Percentiles rank a stretch among this genome's conserved stretches.
These are phyloP conservation scores for Liparis tanakae DNA, from an alignment of 2,797 vertebrate species.

Conservation along the genomic window DNA sequence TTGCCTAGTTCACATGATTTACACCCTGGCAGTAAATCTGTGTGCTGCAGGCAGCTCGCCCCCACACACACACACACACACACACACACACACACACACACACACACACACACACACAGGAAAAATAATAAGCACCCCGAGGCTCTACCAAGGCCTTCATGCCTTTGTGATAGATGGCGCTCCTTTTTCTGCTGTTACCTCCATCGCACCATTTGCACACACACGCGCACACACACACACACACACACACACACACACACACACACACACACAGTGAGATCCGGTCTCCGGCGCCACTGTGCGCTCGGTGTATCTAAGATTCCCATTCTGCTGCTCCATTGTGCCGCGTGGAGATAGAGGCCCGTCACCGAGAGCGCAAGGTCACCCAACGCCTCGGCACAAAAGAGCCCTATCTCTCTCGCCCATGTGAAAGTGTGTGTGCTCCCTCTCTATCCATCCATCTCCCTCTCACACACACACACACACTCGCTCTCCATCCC, in stretches of 20 bases:
- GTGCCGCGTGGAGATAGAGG: slow-evolving; percentile 71
- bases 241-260: slow-evolving; percentile 30
- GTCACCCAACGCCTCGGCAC: slow-evolving; percentile 76
- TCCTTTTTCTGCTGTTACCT: slow-evolving; percentile 63
- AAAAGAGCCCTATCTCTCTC: slow-evolving; percentile 71
- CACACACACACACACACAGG: slow-evolving; percentile 54
- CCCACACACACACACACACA: slow-evolving; percentile 65
- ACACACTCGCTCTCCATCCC: slow-evolving; percentile 24
- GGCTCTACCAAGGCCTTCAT: slow-evolving; percentile 64
- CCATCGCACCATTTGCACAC: slow-evolving; percentile 19
- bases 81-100: slow-evolving; percentile 49
- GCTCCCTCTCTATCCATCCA: slow-evolving; percentile 35
- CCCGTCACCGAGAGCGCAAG: slow-evolving; percentile 76
- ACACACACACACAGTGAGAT: slow-evolving; percentile 53
- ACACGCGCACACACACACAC: slow-evolving; percentile 18
- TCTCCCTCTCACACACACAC: slow-evolving; percentile 16
- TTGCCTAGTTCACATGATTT: slow-evolving; percentile 34
- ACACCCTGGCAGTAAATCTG: slow-evolving; percentile 47
- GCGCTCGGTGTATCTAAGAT: slow-evolving; percentile 76
- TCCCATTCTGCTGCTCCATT: slow-evolving; percentile 75
- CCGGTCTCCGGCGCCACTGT: slow-evolving; percentile 57
- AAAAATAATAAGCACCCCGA: slow-evolving; percentile 66
- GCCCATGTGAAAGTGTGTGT: slow-evolving; percentile 40
- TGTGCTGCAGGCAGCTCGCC: slow-evolving; percentile 47
- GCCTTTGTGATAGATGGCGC: slow-evolving; percentile 70